A percentile compares a stretch with the other conserved stretches of the same genome.
phyloP scores from a whole-genome alignment of 2,888 invertebrate species.

The Creontiades dilutus region DNA sequence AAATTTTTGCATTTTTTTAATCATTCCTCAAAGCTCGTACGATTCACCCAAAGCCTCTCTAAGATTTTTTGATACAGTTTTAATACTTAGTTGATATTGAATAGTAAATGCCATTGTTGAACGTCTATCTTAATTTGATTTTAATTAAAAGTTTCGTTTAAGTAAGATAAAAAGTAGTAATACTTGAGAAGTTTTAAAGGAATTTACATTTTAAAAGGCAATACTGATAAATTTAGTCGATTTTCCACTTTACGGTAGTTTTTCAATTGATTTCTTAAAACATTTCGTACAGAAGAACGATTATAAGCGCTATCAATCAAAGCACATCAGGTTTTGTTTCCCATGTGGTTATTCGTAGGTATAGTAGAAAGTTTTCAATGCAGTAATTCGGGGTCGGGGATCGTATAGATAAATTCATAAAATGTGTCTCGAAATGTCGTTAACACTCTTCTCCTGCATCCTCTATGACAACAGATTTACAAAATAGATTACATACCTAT shows the following conservation, averaged over 20 bases:
- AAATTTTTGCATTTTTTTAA: slow-evolving; percentile 16
- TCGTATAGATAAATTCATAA: neutral
- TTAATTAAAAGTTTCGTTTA: slow-evolving; percentile 8
- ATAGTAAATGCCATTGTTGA: slow-evolving; percentile 65
- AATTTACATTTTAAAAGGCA: slow-evolving; percentile 41
- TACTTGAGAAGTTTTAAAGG: slow-evolving; percentile 31
- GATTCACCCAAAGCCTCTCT: neutral
- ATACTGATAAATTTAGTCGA: slow-evolving; percentile 61
- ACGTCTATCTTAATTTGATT: slow-evolving; percentile 38
- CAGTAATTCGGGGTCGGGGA: slow-evolving; percentile 6
- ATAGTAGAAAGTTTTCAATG: neutral
- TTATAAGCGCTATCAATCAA: neutral
- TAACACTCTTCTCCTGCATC: neutral
- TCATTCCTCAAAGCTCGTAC: slow-evolving; percentile 50
- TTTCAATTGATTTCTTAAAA: neutral
- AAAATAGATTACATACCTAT: too few relatives aligned
- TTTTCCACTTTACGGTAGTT: neutral
- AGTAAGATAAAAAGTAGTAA: slow-evolving; percentile 5
- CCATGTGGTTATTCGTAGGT: neutral
- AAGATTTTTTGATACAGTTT: slow-evolving; percentile 8
- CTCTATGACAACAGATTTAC: too few relatives aligned
- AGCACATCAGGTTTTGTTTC: slow-evolving; percentile 17
- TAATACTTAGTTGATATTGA: slow-evolving; percentile 61
- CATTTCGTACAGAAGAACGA: neutral
- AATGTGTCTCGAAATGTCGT: neutral